Base-by-base conservation (phyloP, 2,888 invertebrate species). In the Clusia tigrina region DNA sequence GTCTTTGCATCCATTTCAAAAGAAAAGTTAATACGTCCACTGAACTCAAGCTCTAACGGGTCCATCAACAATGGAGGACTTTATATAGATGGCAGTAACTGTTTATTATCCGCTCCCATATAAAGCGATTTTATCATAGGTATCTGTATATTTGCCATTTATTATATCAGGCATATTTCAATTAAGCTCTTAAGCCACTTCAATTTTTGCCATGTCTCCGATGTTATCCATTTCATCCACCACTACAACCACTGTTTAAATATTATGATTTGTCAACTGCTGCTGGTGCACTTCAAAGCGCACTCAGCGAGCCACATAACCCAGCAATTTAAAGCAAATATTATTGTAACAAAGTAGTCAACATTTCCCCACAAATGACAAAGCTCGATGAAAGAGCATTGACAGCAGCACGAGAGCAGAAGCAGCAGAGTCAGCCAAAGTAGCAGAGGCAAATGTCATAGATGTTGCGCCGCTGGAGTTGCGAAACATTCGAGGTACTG, bases 301-400 rank as follows among this genome's bases (percentile, higher is more conserved):
- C 73, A 73, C 69, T 74, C 72, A 66, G 68, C 69, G 48, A 22
- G 48, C 9, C 42, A 42, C 42, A n/a, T 32, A 32, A 3, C 48
- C 3, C 48, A 48, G 48, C 48, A 48, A 18, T 73, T 75, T 64
- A 66, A 68, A 70, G 68, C 69, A 77, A 79, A 79, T 77, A 77
- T 77, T 77, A 74, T 77, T 75, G 72, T 71, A 67, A 69, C 67
- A 74, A 74, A 74, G 69, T 73, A 73, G 71, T 70, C 70, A 68
- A 67, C 67, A 65, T 72, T 70, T 74, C 71, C 66, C 70, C 69
- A 69, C 69, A 69, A 75, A 68, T 76, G 74, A 71, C 71, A 74
- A 70, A 59, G 65, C 22, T 10, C 61, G 38, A 37, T 18, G 54
- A 56, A 54, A 63, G 54, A 32, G 37, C 25, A 48, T 48, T 52